A percentile compares a stretch with the other conserved stretches of the same genome.
phyloP scores from a whole-genome alignment of 2,888 invertebrate species.

The Salticus scenicus region DNA sequence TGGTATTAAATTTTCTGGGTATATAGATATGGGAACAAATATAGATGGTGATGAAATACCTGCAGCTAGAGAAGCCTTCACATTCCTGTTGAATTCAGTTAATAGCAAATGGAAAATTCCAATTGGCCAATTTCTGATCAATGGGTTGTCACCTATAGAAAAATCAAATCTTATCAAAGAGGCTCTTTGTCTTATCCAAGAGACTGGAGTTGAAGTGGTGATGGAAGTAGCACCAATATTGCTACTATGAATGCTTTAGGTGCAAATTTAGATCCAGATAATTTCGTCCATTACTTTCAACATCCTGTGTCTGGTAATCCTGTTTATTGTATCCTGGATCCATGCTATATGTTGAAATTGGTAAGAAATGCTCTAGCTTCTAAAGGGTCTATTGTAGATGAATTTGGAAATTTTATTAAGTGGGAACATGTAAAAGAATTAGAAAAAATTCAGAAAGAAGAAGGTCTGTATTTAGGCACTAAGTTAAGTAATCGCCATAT shows the following conservation, averaged over 20 bases:
- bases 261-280: not conserved
- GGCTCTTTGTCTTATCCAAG: not conserved
- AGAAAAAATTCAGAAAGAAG: not conserved
- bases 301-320: not conserved
- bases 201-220: not conserved
- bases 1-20: not conserved
- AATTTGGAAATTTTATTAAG: not conserved
- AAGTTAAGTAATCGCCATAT: not conserved
- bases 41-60: not conserved
- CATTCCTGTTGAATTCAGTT: not conserved
- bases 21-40: not conserved
- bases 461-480: not conserved
- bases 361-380: not conserved
- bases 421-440: not conserved
- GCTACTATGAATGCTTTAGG: not conserved
- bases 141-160: not conserved
- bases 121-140: not conserved
- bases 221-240: not conserved
- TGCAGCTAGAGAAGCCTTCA: no score
- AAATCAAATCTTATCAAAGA: not conserved
- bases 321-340: not conserved
- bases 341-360: not conserved
- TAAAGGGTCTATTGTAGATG: not conserved
- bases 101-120: not conserved
- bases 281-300: not conserved